Evolutionary conservation across 2,113 vertebrate genomes (phyloP), one percentile per base, ranked within the genome.

Genomic region (Shinisaurus crocodilurus): DNA sequence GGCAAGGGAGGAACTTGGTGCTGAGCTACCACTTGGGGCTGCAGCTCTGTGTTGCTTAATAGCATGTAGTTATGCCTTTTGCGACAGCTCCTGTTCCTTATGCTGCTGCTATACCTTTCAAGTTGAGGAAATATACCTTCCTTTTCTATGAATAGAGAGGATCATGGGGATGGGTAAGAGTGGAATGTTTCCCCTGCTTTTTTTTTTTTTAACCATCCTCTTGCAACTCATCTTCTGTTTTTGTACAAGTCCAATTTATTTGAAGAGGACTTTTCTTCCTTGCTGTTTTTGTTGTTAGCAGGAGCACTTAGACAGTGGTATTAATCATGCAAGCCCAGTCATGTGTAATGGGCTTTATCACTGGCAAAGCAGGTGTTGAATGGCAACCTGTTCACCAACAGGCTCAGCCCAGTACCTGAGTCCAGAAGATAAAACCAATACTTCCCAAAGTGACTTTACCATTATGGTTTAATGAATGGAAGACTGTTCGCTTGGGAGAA

Each of bases 341-440:
- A 96, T 97, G 97, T 97, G 96, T 95, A 96, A 95, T 97, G 95
- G 92, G 93, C 96, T 98, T 97, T 97, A 97, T 97, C 97, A 97
- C 95, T 95, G 94, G 95, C 95, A 96, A 94, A 97, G 93, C 97
- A 97, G 95, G 92, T 93, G 94, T 88, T 92, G 96, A 96, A 96
- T 95, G 96, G 96, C 96, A 97, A 92, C 94, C 1, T 82, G 93
- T 95, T 96, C 90, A 91, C 94, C 79, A 93, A 90, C 75, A 0
- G 92, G 94, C 95, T 95, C 63, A n/a, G 92, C 20, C 91, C 95
- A 60, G 89, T 43, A 96, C 96, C 97, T 97, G 97, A 95, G 95
- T 94, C 1, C 85, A 85, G 94, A 93, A 97, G 97, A 97, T 97
- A 97, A 97, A 97, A 93, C 95, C 92, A 91, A 91, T 7, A 88